Conservation (phyloP, 2,797 vertebrate species). For the Rhincodon typus region DNA sequence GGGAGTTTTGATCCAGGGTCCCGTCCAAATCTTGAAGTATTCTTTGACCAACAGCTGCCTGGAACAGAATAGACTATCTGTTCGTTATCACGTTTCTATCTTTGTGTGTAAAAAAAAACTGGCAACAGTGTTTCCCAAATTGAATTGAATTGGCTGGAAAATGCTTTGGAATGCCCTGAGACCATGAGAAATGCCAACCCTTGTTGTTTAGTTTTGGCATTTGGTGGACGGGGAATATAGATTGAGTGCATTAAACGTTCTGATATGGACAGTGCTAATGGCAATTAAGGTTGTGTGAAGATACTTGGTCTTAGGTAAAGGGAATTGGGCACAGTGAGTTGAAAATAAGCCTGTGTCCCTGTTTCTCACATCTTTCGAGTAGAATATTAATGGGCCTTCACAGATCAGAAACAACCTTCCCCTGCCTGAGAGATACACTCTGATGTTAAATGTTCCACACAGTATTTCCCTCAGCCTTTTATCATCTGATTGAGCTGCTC, state of each 20-base stretch:
- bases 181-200: not conserved
- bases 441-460: not conserved
- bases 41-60: no score
- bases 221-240: no score
- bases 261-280: not conserved
- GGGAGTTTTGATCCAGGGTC: no score
- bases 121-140: no score
- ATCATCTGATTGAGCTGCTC: not conserved
- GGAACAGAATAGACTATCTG: no score
- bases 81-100: no score
- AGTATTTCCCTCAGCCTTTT: not conserved
- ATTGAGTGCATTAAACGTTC: not conserved
- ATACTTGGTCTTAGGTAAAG: no score
- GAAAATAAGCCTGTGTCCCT: not conserved
- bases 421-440: no score
- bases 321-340: not conserved
- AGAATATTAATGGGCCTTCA: not conserved
- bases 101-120: no score
- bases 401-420: no score
- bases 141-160: no score
- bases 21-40: no score
- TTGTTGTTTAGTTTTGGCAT: not conserved
- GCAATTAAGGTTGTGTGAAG: not conserved
- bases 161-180: not conserved
- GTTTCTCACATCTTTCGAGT: not conserved